A percentile compares a stretch with the other conserved stretches of the same genome.
Evolutionary conservation across 1,140 invertebrate genomes (phyloP).

Genomic region (Maconellicoccus hirsutus): DNA sequence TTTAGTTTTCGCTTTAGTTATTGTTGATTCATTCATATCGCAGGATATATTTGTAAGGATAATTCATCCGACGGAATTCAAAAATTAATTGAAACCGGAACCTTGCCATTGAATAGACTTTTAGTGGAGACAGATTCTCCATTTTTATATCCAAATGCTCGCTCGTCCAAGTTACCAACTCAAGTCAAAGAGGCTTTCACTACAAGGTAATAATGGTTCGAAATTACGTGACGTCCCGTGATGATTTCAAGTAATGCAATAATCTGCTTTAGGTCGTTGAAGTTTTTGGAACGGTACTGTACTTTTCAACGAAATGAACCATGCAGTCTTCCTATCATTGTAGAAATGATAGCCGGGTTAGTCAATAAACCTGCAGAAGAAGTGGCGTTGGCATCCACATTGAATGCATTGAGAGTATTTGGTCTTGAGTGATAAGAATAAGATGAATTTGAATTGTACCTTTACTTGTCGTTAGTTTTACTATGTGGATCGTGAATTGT

Average conservation of each 20-base stretch:
- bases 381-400: conserved; percentile 81
- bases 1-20: too few relatives aligned
- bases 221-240: conserved; percentile 9
- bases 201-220: conserved; percentile 52
- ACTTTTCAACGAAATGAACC: conserved; percentile 95
- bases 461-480: too few relatives aligned
- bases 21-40: too few relatives aligned
- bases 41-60: conserved; percentile 84
- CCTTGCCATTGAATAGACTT: conserved; percentile 69
- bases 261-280: conserved; percentile 41
- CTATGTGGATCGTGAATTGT: too few relatives aligned
- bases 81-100: conserved; percentile 63
- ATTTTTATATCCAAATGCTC: conserved; percentile 91
- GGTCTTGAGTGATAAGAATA: conserved; percentile 46
- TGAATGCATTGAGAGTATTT: conserved; percentile 86
- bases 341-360: conserved; percentile 87
- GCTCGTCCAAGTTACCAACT: conserved; percentile 77
- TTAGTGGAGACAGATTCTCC: conserved; percentile 87
- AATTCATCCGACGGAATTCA: conserved; percentile 82
- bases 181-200: conserved; percentile 77
- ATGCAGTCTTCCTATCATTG: conserved; percentile 80
- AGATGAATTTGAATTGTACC: too few relatives aligned
- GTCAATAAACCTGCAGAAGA: conserved; percentile 76
- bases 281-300: conserved; percentile 62
- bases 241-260: neutral